Base-by-base conservation (phyloP, 2,113 vertebrate genomes). In the Bos indicus region DNA sequence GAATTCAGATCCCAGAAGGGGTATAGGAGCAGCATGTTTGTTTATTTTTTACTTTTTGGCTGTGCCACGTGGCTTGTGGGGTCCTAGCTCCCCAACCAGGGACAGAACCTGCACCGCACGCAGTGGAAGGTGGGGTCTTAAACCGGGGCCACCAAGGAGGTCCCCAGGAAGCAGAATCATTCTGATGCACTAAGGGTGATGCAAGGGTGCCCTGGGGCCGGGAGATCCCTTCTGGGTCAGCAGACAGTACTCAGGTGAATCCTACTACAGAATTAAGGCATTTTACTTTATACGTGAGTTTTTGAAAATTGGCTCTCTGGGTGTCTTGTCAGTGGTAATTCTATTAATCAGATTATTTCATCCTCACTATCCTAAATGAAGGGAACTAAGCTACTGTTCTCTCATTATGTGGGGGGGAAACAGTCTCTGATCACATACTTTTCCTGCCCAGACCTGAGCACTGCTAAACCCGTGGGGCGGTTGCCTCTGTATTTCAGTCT, bases 11-110 rank as follows among this genome's bases (percentile, higher is more conserved):
- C 77, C 60, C 54, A 84, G 62, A 52, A 95, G 48, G 10, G 30
- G 23, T 78, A 23, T 25, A 80, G 86, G 43, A 74, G 23, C 54
- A 71, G n/a, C 71, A 15, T 77, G 7, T 43, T 43, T 43, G 33
- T 40, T 26, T 77, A 4, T 15, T 43, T 77, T 12, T 26, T 15
- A 26, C 40, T 43, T 43, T 43, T 15, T 26, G 23, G 23, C 40
- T 0, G 0, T 26, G 40, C 71, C 23, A 26, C 2, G 0, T 77
- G 23, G 40, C 0, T 23, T 26, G 71, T 43, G 40, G 71, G 23
- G 23, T 77, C 40, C 40, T 13, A 43, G 71, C 23, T 43, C 40
- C 40, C 71, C 23, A 12, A 15, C 6, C 3, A 26, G 71, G 40
- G 71, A 43, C 6, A 13, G 71, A 43, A 77, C 40, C 6, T 77